Evolutionary conservation across 2,888 invertebrate genomes (phyloP), one percentile per base, ranked within the genome.

Genomic region (Phoenoteleia sp.): DNA sequence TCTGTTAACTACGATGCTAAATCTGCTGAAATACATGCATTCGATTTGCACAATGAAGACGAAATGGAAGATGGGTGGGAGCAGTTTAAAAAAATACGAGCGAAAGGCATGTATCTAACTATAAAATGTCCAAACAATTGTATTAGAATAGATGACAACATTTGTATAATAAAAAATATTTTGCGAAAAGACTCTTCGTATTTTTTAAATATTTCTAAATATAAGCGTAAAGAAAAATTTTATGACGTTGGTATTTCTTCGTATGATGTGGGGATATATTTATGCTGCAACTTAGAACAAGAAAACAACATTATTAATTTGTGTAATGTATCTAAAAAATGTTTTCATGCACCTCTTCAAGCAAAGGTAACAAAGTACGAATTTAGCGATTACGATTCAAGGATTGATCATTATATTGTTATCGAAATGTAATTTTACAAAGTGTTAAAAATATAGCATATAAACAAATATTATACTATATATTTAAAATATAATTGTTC

Each of bases 161-260:
- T 76, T 17, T 76, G 19, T 25, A 33, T 66, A 21, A 66, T 76
- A 2, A 15, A 56, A 39, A 52, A 62, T 42, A 56, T 76, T 21
- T 45, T 66, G 13, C 7, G 49, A 9, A 36, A 29, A 5, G 21
- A 66, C 15, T 19, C 9, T 9, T 2, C 3, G 29, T 76, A 33
- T 56, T 49, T 36, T 9, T 29, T 76, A 17, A 29, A 66, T 21
- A 1, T 47, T 6, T 15, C 13, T n/a, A 76, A 56, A 33, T 76
- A 45, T 66, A n/a, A n/a, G 17, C 33, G 17, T 21, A 52, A 27
- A 45, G 19, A n/a, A 6, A 33, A 76, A 56, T 66, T 76, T 52
- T 76, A 33, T 56, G 25, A 76, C 21, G 19, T 76, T 9, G 75
- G 75, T 0, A 27, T 76, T 2, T 56, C 66, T 23, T 76, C 75